Base-by-base conservation (phyloP, 2,888 invertebrate genomes). In the Cheilosia vulpina region DNA sequence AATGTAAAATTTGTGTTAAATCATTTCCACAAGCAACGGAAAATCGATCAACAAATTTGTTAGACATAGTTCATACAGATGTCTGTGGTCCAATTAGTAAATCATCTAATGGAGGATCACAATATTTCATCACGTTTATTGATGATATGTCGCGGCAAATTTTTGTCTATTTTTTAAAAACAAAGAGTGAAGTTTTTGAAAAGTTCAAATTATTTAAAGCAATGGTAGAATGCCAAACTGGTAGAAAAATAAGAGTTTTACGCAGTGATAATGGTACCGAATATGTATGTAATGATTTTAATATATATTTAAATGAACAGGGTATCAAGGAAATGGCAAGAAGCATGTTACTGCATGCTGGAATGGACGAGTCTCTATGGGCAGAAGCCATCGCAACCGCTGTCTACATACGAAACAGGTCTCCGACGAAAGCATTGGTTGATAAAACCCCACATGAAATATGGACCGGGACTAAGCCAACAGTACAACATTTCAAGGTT, bases 301-400 rank as follows among this genome's bases (percentile, higher is more conserved):
- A 21, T 11, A 11, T 2, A 6, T 53, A 27, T 53, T 27, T 53
- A 4, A 6, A 53, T 53, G 27, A 21, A 53, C 13, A 24, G 2
- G 53, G 53, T 53, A 53, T 53, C 3, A 13, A 27, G 9, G 89
- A 90, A 58, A 88, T 88, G 76, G 89, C 89, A 3, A 81, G 90
- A 4, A 85, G 88, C 5, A 88, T 90, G 87, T 50, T 91, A 27
- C 47, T 88, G 0, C 76, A 89, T 43, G 63, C 88, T 24, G 78
- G 75, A 4, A 17, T 89, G 1, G 88, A 50, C 87, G 89, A 87
- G 60, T 31, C 75, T 13, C 71, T 88, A 38, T 89, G 89, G 81
- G 88, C 80, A 13, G 88, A 88, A 11, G 88, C 87, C 31, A 53
- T 87, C 1, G 63, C 57, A 7, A 87, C 87, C 11, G 85, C 88